A percentile compares a stretch with the other conserved stretches of the same genome.
phyloP scores from a whole-genome alignment of 1,140 invertebrate genomes.

The Nasonia giraulti region DNA sequence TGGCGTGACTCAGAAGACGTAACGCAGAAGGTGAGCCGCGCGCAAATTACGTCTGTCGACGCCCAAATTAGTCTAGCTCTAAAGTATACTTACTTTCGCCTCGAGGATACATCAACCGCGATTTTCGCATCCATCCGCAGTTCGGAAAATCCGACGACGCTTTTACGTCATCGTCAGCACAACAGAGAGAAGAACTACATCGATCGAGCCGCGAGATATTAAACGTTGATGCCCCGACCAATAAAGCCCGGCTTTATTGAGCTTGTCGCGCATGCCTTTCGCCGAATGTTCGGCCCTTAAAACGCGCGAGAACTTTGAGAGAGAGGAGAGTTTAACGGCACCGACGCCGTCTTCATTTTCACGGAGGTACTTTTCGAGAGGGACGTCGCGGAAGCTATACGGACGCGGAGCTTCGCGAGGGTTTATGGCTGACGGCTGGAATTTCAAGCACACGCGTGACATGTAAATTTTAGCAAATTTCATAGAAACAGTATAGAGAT shows the following conservation, averaged over 20 bases:
- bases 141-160: neutral
- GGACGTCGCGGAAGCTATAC: conserved; percentile 1
- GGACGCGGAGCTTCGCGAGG: conserved; percentile 3
- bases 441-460: neutral
- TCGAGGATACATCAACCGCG: neutral
- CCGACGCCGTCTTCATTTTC: conserved; percentile 22
- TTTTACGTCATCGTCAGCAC: neutral
- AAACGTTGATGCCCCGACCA: conserved; percentile 31
- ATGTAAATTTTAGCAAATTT: no score
- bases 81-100: neutral
- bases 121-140: neutral
- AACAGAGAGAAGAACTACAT: neutral
- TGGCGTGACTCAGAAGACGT: neutral
- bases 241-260: conserved; percentile 22
- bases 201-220: conserved; percentile 39
- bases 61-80: neutral
- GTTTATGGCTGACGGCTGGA: conserved; percentile 7
- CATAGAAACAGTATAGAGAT: no score
- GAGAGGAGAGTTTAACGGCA: conserved; percentile 20
- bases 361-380: conserved; percentile 13
- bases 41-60: neutral
- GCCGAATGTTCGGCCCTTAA: neutral
- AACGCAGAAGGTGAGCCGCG: neutral
- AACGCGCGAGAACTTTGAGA: neutral
- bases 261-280: neutral